These are phyloP conservation scores for Eulimnadia texana DNA, from an alignment of 1,140 invertebrate genomes.

Conservation along the genomic window DNA sequence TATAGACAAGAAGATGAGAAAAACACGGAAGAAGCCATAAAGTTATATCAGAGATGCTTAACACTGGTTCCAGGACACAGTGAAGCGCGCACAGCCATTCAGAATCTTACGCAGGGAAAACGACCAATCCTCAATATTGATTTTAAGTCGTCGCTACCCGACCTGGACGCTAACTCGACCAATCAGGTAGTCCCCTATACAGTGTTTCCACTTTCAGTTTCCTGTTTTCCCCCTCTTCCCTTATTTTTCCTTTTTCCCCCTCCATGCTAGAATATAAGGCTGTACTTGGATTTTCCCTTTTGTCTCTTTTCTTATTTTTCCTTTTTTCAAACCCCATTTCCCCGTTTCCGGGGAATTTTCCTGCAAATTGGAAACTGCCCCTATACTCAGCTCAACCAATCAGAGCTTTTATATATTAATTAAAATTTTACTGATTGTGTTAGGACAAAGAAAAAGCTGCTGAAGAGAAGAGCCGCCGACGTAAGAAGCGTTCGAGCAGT, in stretches of 20 bases:
- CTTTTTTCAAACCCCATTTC: no score
- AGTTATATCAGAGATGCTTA: constrained; percentile 66
- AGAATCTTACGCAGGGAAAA: background rate
- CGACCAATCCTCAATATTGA: constrained; percentile 4
- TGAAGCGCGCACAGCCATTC: constrained; percentile 52
- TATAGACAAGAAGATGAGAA: constrained; percentile 21
- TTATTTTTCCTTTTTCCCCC: no score
- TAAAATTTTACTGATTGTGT: no score
- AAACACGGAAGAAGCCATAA: constrained; percentile 66
- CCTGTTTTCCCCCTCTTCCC: background rate
- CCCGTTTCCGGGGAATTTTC: no score
- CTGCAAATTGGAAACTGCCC: no score
- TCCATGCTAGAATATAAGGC: no score
- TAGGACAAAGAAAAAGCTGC: background rate
- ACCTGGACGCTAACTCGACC: constrained; percentile 1
- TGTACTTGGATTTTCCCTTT: no score
- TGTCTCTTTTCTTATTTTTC: no score
- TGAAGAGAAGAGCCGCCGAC: constrained; percentile 1
- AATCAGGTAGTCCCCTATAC: background rate
- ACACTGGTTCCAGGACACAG: constrained; percentile 65
- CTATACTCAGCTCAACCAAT: no score
- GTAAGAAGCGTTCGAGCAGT: background rate
- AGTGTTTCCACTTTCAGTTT: background rate
- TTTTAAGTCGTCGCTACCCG: background rate
- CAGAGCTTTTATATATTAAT: no score